Conservation (phyloP, 2,797 vertebrate genomes). For the Paramormyrops hopkinsi region DNA sequence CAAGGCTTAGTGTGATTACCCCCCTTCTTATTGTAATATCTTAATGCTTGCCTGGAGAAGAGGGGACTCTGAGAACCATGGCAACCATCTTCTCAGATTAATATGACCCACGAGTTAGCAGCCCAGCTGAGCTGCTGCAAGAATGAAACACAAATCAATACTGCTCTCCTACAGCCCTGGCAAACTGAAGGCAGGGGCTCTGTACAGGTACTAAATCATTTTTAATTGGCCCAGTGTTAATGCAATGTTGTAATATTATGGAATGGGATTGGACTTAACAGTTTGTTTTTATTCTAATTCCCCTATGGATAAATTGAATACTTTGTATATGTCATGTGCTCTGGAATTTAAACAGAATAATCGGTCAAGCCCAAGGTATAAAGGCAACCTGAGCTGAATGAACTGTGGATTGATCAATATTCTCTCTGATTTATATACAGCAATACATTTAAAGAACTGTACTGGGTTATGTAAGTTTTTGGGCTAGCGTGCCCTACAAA, state of each 20-base stretch:
- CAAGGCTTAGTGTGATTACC: background rate
- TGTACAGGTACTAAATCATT: background rate
- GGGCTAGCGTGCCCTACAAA: background rate
- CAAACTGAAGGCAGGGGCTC: background rate
- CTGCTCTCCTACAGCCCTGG: background rate
- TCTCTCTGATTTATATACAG: background rate
- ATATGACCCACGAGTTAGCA: background rate
- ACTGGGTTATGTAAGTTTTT: background rate
- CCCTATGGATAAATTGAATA: background rate
- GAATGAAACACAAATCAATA: constrained; percentile 23
- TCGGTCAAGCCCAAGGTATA: background rate
- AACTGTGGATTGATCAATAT: background rate
- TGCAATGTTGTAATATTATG: background rate
- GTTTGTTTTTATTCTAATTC: background rate
- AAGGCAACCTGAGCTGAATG: background rate
- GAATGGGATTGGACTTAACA: background rate
- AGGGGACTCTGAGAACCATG: constrained; percentile 20
- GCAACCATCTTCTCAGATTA: constrained; percentile 20
- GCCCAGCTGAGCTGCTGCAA: background rate
- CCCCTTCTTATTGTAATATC: background rate
- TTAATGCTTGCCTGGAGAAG: constrained; percentile 12
- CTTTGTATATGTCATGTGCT: background rate
- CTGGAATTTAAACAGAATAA: background rate
- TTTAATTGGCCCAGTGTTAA: background rate
- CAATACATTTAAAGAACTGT: background rate